Conservation (phyloP, 1,140 invertebrate species). For the Carposina sasakii region DNA sequence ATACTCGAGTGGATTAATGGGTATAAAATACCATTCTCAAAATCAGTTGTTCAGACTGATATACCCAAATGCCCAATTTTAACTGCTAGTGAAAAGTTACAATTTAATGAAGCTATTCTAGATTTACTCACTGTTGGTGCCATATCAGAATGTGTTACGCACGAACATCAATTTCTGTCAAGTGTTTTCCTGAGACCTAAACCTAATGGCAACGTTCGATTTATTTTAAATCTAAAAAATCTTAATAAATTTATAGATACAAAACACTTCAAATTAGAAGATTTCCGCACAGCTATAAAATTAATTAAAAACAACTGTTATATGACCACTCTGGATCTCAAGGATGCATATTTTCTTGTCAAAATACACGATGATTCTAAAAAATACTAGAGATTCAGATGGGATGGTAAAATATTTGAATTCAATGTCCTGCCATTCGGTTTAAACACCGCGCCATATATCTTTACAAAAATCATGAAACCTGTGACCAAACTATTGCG, state of each 20-base stretch:
- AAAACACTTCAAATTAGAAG: conserved; percentile 20
- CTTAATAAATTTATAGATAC: conserved; percentile 14
- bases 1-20: conserved; percentile 2
- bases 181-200: conserved; percentile 15
- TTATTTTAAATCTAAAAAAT: conserved; percentile 18
- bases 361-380: conserved; percentile 4
- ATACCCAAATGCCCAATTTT: background rate
- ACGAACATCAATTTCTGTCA: conserved; percentile 16
- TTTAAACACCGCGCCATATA: background rate
- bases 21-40: conserved; percentile 2
- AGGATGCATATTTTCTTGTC: background rate
- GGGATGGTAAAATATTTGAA: conserved; percentile 4
- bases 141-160: conserved; percentile 5
- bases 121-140: conserved; percentile 9
- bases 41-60: background rate
- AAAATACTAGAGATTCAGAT: conserved; percentile 17
- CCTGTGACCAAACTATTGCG: conserved; percentile 4
- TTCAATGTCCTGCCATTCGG: conserved; percentile 1
- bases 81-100: background rate
- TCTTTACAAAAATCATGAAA: conserved; percentile 13
- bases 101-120: background rate
- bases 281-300: conserved; percentile 13
- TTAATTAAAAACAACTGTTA: conserved; percentile 1
- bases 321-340: background rate
- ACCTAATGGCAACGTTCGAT: conserved; percentile 13